Base-by-base conservation (phyloP, 1,140 invertebrate genomes). In the Drosophila simulans region DNA sequence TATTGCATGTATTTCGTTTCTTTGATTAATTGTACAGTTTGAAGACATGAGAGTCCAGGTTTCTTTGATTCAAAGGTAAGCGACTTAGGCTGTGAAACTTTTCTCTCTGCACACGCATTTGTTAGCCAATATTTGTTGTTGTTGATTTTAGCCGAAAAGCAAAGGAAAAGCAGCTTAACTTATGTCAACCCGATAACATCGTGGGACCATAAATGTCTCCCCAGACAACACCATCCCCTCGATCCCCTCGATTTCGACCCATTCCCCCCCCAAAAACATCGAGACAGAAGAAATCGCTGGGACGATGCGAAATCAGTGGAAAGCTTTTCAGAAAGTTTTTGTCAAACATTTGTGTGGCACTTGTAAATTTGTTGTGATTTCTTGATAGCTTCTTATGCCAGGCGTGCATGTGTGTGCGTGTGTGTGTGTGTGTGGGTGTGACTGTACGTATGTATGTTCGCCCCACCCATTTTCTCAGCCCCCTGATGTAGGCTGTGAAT, bases 291-390 rank as follows among this genome's bases (percentile, higher is more conserved):
- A 79, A 86, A 88, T 86, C 83, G 82, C 80, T 86, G 83, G 81
- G 83, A 88, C 84, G 80, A 83, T 88, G 84, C 84, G 66, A 88
- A 88, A 88, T 88, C 83, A 88, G 83, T 88, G 84, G 68, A 88
- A 88, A 88, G 79, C 84, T 88, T 89, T 83, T 88, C 84, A 79
- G 48, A 88, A 88, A 88, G 84, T 88, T 88, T 88, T 88, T 88
- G 84, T 88, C 84, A 88, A 88, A 90, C 84, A 89, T 89, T 89
- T 89, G 84, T 89, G 84, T 80, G 84, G 85, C 85, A 89, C 84
- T 89, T 89, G 84, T 89, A 89, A 89, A 89, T 89, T 89, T 89
- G 84, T 89, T 89, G 85, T 89, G 84, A 89, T 89, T 90, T 90
- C 84, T 89, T 89, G 84, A 89, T 89, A 89, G 84, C 84, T 90